Conservation (phyloP, 2,797 vertebrate species). For the Centropyge bicolor region DNA sequence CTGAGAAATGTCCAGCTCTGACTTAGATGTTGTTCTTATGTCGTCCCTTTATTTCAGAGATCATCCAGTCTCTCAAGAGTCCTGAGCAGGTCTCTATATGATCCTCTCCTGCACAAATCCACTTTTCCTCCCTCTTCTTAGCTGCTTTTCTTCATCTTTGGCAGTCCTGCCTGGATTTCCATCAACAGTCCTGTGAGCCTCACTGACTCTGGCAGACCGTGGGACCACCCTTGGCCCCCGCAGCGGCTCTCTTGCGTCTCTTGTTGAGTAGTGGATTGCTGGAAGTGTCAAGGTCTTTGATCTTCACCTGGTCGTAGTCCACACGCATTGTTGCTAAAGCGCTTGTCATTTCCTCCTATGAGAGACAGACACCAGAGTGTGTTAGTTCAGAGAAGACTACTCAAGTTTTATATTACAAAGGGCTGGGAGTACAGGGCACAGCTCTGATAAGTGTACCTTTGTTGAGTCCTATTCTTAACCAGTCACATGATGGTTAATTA, state of each 20-base stretch:
- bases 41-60: conserved; percentile 33
- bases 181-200: conserved; percentile 58
- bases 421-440: not conserved
- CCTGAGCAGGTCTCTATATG: conserved; percentile 33
- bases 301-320: conserved; percentile 98
- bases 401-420: not conserved
- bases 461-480: not conserved
- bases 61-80: conserved; percentile 30
- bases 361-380: conserved; percentile 2
- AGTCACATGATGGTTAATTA: not conserved
- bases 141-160: conserved; percentile 2
- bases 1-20: conserved; percentile 32
- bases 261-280: conserved; percentile 97
- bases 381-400: not conserved
- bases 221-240: conserved; percentile 83
- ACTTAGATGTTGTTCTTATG: conserved; percentile 21
- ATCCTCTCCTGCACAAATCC: conserved; percentile 2
- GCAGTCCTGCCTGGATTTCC: not conserved
- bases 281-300: conserved; percentile 96
- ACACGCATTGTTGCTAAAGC: conserved; percentile 98
- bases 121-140: not conserved
- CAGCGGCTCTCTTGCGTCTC: conserved; percentile 94
- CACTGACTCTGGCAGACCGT: conserved; percentile 95
- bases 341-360: conserved; percentile 97
- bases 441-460: not conserved